Evolutionary conservation across 2,888 invertebrate genomes (phyloP), one percentile per base, ranked within the genome.

Genomic region (Bombyx huttoni): DNA sequence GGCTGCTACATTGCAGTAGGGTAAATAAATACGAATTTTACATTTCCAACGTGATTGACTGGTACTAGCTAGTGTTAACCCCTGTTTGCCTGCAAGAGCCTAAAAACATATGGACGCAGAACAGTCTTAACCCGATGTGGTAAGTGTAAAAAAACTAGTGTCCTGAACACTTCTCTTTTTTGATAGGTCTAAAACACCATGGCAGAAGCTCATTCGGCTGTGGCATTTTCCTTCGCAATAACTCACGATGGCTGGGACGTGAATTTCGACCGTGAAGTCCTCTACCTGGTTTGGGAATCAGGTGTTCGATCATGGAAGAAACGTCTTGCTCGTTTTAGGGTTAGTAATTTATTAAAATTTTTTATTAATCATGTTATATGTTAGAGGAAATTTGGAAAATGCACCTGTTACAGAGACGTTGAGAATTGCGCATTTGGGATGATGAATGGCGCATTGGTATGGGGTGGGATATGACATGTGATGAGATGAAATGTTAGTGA

Each of bases 131-230:
- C 40, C 24, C 2, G 24, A 24, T 24, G 24, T 40, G 40, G 40
- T 12, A 40, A 7, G 40, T 40, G 3, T 10, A 3, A 40, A 12
- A 40, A 40, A 3, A 40, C 3, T 10, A 7, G 24, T 24, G 3
- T 24, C 24, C 24, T 48, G 40, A 49, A 47, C 51, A 14, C 6
- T 35, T 48, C 3, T n/a, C 12, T 51, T 47, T 49, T 12, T 40
- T 7, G 12, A 40, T 34, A 52, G 52, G n/a, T 50, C 49, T 72
- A 59, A 68, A 51, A 14, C 54, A 78, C 60, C 47, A 99, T 99
- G 98, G 98, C 98, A 72, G 98, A 99, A 94, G 98, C 98, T 63
- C 98, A 98, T 89, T 94, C 96, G 59, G 98, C 98, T 52, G 98
- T 98, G 58, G 98, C 98, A 57, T 98, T 99, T 81, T 97, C 97